Base-by-base conservation (phyloP, 2,113 vertebrate genomes). In the Illadopsis cleaveri region DNA sequence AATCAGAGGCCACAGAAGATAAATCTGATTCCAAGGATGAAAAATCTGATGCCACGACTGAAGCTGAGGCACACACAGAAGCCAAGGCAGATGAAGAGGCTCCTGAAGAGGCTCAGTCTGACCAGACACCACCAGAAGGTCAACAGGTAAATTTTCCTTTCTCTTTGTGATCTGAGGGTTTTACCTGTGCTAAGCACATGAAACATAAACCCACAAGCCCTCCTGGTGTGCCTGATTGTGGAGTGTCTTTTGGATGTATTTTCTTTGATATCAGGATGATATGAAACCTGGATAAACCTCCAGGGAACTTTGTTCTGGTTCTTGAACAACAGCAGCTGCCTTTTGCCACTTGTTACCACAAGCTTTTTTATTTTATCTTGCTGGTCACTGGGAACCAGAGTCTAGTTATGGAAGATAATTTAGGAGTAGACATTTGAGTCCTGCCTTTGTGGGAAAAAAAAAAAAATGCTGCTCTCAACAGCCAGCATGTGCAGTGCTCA, bases 61-160 rank as follows among this genome's bases (percentile, higher is more conserved):
- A 96, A 89, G 70, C 66, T 7, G 96, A 96, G 84, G 53, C 51
- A 11, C 90, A 79, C 11, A 25, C 89, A 8, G 97, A 96, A 86
- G 95, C 66, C 12, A 53, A n/a, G 4, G 94, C 80, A 78, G 97
- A 65, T 7, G 93, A 42, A 78, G 90, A 12, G 0, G 79, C 66
- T 22, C 19, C 84, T 25, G 94, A 28, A 82, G 90, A 77, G 1
- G 82, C 71, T 20, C 37, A 87, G 33, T 17, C 86, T 33, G 21
- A 84, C 3, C 95, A 97, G 45, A 37, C 86, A 77, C 40, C 84
- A 35, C 50, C 95, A 88, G 95, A 93, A 60, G 96, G 85, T 86
- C 93, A 98, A 79, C 78, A 94, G 38, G 98, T 98, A 88, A 93
- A 93, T 96, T 82, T 60, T 38, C 37, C 48, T 86, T 78, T 28